These are phyloP conservation scores for Tursiops truncatus DNA, from an alignment of 2,113 vertebrate species.

Conservation along the genomic window DNA sequence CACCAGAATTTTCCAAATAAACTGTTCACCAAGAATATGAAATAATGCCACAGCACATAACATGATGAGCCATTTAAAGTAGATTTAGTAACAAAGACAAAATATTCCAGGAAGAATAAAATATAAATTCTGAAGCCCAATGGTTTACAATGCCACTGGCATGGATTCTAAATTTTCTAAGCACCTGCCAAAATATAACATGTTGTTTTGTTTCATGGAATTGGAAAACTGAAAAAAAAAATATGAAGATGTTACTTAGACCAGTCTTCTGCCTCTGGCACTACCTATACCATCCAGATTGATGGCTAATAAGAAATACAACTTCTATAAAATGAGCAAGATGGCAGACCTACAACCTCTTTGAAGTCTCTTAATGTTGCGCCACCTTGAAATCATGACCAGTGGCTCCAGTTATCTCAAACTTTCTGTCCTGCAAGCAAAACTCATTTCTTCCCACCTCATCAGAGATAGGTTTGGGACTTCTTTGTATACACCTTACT, in stretches of 20 bases:
- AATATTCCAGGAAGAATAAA: constrained; percentile 34
- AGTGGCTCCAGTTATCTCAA: not conserved
- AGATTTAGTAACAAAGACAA: constrained; percentile 32
- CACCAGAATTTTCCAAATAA: constrained; percentile 39
- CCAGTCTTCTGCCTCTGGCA: not conserved
- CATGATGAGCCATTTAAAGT: not conserved
- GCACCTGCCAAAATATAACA: constrained; percentile 43
- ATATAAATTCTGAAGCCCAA: not conserved
- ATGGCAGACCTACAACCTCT: not conserved
- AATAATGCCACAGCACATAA: not conserved
- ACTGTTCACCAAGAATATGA: not conserved
- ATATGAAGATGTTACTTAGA: not conserved
- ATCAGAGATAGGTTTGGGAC: not conserved
- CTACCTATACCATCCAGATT: not conserved
- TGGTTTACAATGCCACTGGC: constrained; percentile 1
- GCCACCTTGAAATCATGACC: not conserved
- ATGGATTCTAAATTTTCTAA: constrained; percentile 7
- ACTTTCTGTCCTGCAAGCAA: constrained; percentile 18
- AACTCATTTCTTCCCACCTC: not conserved
- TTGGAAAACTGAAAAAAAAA: not conserved
- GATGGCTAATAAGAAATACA: not conserved
- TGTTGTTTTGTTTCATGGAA: constrained; percentile 32
- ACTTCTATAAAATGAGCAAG: not conserved
- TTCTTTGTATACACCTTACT: not conserved
- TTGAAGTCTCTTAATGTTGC: not conserved